phyloP scores from a whole-genome alignment of 2,797 vertebrate genomes.

The Enteromius anoplus region DNA sequence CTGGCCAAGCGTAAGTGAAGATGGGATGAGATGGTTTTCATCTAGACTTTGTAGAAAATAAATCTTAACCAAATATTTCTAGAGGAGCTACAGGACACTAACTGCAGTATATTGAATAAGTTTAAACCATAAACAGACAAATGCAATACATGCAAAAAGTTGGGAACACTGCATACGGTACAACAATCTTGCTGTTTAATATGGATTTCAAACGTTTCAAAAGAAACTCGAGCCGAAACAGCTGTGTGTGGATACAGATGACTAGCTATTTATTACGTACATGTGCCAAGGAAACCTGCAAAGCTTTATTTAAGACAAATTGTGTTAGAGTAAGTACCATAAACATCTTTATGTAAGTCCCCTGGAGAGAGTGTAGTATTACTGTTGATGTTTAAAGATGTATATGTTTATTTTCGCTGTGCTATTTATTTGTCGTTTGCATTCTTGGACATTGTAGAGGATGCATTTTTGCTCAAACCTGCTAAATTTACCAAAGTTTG shows the following conservation, averaged over 20 bases:
- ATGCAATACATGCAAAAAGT: not conserved
- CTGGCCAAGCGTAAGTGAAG: slow-evolving; percentile 6
- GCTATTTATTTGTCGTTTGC: slow-evolving; percentile 65
- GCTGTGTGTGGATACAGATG: slow-evolving; percentile 68
- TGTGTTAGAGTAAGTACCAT: slow-evolving; percentile 57
- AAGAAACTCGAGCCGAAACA: slow-evolving; percentile 54
- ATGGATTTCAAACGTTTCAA: slow-evolving; percentile 43
- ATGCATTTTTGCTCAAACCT: slow-evolving; percentile 60
- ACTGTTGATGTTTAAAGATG: slow-evolving; percentile 49
- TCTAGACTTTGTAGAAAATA: not conserved
- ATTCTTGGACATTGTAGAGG: slow-evolving; percentile 53
- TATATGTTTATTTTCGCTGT: slow-evolving; percentile 60
- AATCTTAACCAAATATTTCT: slow-evolving; percentile 3
- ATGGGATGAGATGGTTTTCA: not conserved
- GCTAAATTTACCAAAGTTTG: slow-evolving; percentile 67
- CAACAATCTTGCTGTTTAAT: not conserved
- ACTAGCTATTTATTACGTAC: slow-evolving; percentile 71
- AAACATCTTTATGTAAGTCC: slow-evolving; percentile 62
- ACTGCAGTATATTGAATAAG: not conserved
- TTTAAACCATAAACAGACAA: not conserved
- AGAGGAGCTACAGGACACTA: slow-evolving; percentile 19
- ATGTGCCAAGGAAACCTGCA: slow-evolving; percentile 67
- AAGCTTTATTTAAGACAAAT: slow-evolving; percentile 67
- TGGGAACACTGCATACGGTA: not conserved
- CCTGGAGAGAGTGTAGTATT: slow-evolving; percentile 50